Percentiles rank a stretch among this genome's conserved stretches.
Conservation (phyloP, 2,797 vertebrate species). For the Malurus splendens region DNA sequence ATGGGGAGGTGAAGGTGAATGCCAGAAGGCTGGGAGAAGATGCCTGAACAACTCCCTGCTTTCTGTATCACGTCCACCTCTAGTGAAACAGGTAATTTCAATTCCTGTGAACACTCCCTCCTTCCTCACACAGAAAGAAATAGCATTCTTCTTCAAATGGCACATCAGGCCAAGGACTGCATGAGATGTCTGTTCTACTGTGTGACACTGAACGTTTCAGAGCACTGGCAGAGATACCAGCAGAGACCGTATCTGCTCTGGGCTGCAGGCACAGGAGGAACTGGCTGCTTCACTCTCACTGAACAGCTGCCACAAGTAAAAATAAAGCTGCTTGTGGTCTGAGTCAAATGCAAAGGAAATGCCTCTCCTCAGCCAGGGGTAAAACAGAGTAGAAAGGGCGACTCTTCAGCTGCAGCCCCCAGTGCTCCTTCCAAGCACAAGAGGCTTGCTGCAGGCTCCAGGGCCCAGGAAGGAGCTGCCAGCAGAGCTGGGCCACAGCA, state of each 20-base stretch:
- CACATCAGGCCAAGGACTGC: background rate
- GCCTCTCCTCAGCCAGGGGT: background rate
- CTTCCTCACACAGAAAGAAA: background rate
- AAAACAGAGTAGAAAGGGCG: background rate
- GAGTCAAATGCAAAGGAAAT: slow-evolving; percentile 13
- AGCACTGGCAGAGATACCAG: background rate
- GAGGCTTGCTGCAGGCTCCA: background rate
- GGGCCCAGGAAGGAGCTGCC: background rate
- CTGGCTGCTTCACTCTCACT: slow-evolving; percentile 13
- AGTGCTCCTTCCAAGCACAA: background rate
- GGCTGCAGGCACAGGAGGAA: background rate
- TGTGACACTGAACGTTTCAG: background rate
- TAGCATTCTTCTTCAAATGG: background rate
- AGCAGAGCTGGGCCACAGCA: background rate
- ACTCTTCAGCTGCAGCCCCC: background rate
- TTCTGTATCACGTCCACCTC: background rate
- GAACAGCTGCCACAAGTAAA: slow-evolving; percentile 27
- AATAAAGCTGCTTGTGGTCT: slow-evolving; percentile 28
- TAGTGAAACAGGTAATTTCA: background rate
- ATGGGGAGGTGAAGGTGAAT: background rate
- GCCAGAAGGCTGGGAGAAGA: background rate
- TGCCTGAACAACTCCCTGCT: background rate
- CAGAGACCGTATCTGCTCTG: background rate
- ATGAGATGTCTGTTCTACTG: background rate
- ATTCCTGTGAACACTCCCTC: background rate